Base-by-base conservation (phyloP, 2,797 vertebrate species). In the Mus minutoides region DNA sequence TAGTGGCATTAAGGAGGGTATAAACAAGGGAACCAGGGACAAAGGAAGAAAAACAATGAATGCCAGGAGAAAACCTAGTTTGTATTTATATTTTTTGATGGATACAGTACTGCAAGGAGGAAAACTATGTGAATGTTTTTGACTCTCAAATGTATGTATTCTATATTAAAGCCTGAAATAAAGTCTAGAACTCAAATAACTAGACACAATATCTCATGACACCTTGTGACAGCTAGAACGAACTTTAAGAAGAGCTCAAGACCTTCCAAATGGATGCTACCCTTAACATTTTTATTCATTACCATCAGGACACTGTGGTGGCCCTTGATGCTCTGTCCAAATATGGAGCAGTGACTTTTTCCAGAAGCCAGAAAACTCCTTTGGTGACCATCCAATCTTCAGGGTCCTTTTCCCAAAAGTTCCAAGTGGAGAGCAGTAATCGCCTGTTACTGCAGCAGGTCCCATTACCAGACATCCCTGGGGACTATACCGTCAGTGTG, bases 271-370 rank as follows among this genome's bases (percentile, higher is more conserved):
- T 6, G n/a, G 12, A 49, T 22, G 10, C 9, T 29, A 3, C 54
- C 5, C 40, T 90, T 22, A 92, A 58, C 31, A 26, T 34, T n/a
- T 3, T 16, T 7, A 24, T 37, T 88, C 31, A 92, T 49, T 71
- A 96, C 73, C 79, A 85, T 5, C 93, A 99, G 98, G 98, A 98
- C 97, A 98, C 98, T 2, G 97, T 98, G 79, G 98, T 98, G 0
- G 98, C 98, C 58, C 97, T 99, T 73, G 97, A 99, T n/a, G 98
- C 98, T 69, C 49, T 98, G 90, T 96, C 98, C 90, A 98, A 88
- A 56, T 99, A 98, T 0, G 98, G 97, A 88, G 94, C 95, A 0
- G 91, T 97, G 78, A 98, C 98, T 0, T 97, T 98, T 94, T 96
- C 89, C 82, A 95, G 40, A 0, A 78, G 94, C 43, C 97, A 88